Evolutionary conservation across 2,888 invertebrate species (phyloP).

Genomic region (Stictocephala bisonia): DNA sequence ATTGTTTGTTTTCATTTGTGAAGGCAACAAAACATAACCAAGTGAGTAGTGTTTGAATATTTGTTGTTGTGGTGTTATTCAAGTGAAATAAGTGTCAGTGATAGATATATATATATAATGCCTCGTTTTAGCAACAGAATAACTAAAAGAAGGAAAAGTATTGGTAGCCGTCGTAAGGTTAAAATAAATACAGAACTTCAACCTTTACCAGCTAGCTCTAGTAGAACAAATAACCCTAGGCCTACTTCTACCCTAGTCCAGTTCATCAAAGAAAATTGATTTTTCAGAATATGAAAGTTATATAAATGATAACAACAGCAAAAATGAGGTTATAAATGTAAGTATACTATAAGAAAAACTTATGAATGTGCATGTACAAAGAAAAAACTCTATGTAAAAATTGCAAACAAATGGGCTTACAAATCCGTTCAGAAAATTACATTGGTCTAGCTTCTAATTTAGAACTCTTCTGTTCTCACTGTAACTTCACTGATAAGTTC

Average conservation of each 20-base stretch:
- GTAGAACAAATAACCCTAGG: neutral
- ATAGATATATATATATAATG: neutral
- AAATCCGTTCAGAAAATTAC: constrained; percentile 14
- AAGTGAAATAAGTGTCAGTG: neutral
- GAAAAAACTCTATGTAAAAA: constrained; percentile 30
- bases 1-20: neutral
- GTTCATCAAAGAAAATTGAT: constrained; percentile 14
- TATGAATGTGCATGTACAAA: too few species aligned
- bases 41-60: too few species aligned
- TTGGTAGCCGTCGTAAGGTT: constrained; percentile 5
- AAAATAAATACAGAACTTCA: neutral
- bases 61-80: neutral
- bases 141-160: neutral
- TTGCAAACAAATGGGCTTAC: constrained; percentile 28
- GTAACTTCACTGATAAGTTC: constrained; percentile 14
- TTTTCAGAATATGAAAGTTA: constrained; percentile 10
- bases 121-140: constrained; percentile 2
- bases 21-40: constrained; percentile 4
- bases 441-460: constrained; percentile 24
- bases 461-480: constrained; percentile 31
- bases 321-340: constrained; percentile 29
- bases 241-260: too few species aligned
- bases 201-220: neutral
- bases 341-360: constrained; percentile 12
- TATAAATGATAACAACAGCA: neutral